Evolutionary conservation across 2,888 invertebrate species (phyloP), one percentile per base, ranked within the genome.

Genomic region (Poecilus cupreus): DNA sequence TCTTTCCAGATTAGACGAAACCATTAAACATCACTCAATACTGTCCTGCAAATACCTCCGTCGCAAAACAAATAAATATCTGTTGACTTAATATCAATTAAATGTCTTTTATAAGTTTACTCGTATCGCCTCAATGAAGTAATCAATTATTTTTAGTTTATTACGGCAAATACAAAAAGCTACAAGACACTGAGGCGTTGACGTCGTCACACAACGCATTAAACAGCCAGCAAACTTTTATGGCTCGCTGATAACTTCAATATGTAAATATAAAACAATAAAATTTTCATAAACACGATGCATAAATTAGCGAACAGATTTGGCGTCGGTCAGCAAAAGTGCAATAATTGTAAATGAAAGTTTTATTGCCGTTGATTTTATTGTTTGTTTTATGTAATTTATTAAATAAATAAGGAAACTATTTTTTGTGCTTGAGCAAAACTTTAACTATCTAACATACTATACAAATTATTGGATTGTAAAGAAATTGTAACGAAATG

Each of bases 241-340:
- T 68, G 4, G 37, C 64, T 68, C 64, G 18, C 37, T 13, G 64
- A 68, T 68, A 68, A 68, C 37, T 68, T 68, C 16, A n/a, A 68
- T 68, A 68, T 68, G 64, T 68, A 68, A 68, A 68, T 68, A 68
- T 68, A 68, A 68, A 68, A 68, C 64, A 68, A 68, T 68, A 68
- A 68, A 68, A 37, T 68, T 37, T 68, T 68, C 37, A 68, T 68
- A 68, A 68, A 68, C 64, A 68, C 11, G 37, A 32, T 32, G 64
- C 37, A 68, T 68, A 68, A 68, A 68, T 68, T 68, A 68, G 32
- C 60, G 0, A 18, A 6, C 13, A 13, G 20, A 10, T 20, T 37
- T 68, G 10, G 22, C 22, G 60, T 60, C 24, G 13, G 24, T 68
- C 16, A 37, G 64, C 11, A 68, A 68, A 68, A 68, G 37, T 68